Conservation (phyloP, 2,888 invertebrate genomes). For the Oegoconia quadripuncta region DNA sequence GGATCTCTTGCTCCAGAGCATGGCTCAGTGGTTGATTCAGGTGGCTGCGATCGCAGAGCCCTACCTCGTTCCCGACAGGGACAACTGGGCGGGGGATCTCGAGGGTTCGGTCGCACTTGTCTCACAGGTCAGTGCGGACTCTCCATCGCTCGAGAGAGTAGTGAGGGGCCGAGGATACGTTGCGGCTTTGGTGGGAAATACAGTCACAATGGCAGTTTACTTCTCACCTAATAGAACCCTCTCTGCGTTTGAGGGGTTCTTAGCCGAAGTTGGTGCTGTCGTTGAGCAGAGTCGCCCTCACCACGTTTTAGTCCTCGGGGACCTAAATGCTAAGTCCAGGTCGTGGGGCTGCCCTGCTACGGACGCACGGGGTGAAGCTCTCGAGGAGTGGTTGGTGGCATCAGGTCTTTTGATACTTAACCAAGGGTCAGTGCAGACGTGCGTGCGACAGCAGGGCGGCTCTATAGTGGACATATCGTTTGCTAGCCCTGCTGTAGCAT, state of each 20-base stretch:
- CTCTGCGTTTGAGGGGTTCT: slow-evolving; percentile 19
- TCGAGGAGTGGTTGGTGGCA: slow-evolving; percentile 13
- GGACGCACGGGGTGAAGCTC: slow-evolving; percentile 11
- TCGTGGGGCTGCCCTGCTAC: slow-evolving; percentile 19
- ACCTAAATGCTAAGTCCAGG: slow-evolving; percentile 20
- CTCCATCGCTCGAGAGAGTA: slow-evolving; percentile 1
- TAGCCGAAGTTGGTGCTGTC: slow-evolving; percentile 7
- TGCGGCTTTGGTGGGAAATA: slow-evolving; percentile 1
- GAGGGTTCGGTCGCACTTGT: not conserved
- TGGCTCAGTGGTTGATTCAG: no score
- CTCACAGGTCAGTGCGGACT: slow-evolving; percentile 2
- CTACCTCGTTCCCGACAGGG: slow-evolving; percentile 3
- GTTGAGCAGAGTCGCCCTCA: no score
- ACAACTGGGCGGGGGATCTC: not conserved
- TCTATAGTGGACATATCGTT: slow-evolving; percentile 21
- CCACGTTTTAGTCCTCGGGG: no score
- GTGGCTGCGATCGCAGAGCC: no score
- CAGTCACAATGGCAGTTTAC: slow-evolving; percentile 16
- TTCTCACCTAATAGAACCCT: slow-evolving; percentile 22
- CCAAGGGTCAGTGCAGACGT: slow-evolving; percentile 14
- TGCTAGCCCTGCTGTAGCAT: slow-evolving; percentile 9
- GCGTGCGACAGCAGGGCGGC: slow-evolving; percentile 17
- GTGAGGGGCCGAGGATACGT: slow-evolving; percentile 16
- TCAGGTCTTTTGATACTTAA: slow-evolving; percentile 10
- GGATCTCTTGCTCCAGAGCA: slow-evolving; percentile 14